Evolutionary conservation across 1,140 invertebrate species (phyloP).

Genomic region (Pseudomyrmex pallidus): DNA sequence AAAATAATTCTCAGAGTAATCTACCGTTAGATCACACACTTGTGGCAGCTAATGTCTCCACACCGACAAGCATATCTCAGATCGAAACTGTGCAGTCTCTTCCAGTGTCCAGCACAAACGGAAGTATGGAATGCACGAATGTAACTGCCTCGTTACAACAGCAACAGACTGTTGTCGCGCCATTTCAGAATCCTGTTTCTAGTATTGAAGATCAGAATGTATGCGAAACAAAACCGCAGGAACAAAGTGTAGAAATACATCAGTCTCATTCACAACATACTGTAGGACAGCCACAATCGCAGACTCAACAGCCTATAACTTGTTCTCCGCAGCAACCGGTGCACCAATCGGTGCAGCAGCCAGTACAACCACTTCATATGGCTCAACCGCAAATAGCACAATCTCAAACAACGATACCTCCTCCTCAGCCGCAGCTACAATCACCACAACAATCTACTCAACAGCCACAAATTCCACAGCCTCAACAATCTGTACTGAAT

Average conservation of each 20-base stretch:
- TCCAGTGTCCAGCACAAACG: slow-evolving; percentile 82
- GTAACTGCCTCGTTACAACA: slow-evolving; percentile 76
- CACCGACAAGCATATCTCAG: slow-evolving; percentile 65
- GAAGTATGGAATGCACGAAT: slow-evolving; percentile 77
- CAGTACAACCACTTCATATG: slow-evolving; percentile 70
- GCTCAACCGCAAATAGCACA: slow-evolving; percentile 73
- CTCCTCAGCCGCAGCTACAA: slow-evolving; percentile 70
- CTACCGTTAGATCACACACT: slow-evolving; percentile 74
- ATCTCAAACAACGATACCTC: slow-evolving; percentile 57
- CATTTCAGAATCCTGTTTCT: slow-evolving; percentile 71
- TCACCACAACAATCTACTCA: slow-evolving; percentile 39
- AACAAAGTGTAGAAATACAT: slow-evolving; percentile 76
- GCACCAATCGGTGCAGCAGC: slow-evolving; percentile 61
- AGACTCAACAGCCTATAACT: slow-evolving; percentile 67
- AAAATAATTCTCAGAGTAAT: slow-evolving; percentile 75
- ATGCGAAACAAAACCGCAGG: slow-evolving; percentile 76
- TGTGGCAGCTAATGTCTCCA: slow-evolving; percentile 57
- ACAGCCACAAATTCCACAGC: slow-evolving; percentile 62
- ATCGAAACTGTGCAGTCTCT: slow-evolving; percentile 82
- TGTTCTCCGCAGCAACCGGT: slow-evolving; percentile 66
- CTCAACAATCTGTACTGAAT: slow-evolving; percentile 63
- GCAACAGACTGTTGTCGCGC: slow-evolving; percentile 63
- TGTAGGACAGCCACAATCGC: slow-evolving; percentile 64
- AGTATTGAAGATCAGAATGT: slow-evolving; percentile 75
- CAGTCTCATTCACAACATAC: slow-evolving; percentile 52